Percentiles rank a stretch among this genome's conserved stretches.
phyloP scores from a whole-genome alignment of 2,888 invertebrate genomes.

The Drosophila recens region DNA sequence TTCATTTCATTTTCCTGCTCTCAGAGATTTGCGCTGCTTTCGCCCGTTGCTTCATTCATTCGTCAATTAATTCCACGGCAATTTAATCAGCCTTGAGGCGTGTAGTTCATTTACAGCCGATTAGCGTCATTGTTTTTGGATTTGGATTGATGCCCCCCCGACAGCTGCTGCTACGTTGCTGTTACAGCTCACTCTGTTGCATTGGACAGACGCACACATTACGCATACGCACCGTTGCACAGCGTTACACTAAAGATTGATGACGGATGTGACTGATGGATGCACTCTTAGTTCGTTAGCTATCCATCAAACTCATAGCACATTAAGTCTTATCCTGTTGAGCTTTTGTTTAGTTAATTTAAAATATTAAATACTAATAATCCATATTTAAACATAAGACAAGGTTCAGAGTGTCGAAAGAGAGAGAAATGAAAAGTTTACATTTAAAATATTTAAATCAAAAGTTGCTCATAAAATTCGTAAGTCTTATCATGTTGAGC shows the following conservation, averaged over 20 bases:
- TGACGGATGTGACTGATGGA: slow-evolving; percentile 44
- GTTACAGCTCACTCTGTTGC: slow-evolving; percentile 27
- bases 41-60: slow-evolving; percentile 5
- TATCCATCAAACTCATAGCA: slow-evolving; percentile 42
- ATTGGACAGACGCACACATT: slow-evolving; percentile 43
- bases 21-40: slow-evolving; percentile 41
- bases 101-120: slow-evolving; percentile 45
- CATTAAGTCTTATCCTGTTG: slow-evolving; percentile 45
- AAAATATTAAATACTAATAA: not conserved
- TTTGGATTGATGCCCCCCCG: slow-evolving; percentile 18
- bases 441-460: too few relatives aligned
- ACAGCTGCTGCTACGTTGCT: slow-evolving; percentile 1
- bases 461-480: too few relatives aligned
- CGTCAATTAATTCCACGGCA: slow-evolving; percentile 44
- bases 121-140: slow-evolving; percentile 60
- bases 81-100: slow-evolving; percentile 55
- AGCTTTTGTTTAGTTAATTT: not conserved
- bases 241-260: slow-evolving; percentile 58
- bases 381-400: too few relatives aligned
- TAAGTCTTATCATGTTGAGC: too few relatives aligned
- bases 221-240: slow-evolving; percentile 64
- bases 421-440: too few relatives aligned
- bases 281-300: slow-evolving; percentile 24
- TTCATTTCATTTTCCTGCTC: slow-evolving; percentile 41
- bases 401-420: too few relatives aligned